Conservation (phyloP, 2,888 invertebrate species). For the Trichopria drosophilae region DNA sequence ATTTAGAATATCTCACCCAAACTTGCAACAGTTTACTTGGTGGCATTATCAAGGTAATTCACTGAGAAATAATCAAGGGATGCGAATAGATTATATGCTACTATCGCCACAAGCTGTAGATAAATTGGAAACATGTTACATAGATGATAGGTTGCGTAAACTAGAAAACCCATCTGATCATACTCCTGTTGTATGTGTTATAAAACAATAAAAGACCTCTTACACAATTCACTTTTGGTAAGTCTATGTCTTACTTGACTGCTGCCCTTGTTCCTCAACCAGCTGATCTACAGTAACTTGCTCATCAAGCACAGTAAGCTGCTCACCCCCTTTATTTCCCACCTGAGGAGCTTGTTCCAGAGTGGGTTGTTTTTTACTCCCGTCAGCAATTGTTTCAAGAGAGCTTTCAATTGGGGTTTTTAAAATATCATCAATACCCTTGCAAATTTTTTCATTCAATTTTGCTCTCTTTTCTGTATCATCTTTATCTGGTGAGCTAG, state of each 20-base stretch:
- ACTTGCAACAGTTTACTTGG: constrained; percentile 25
- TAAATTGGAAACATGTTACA: constrained; percentile 21
- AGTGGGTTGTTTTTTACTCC: constrained; percentile 12
- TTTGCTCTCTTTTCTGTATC: constrained; percentile 20
- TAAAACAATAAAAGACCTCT: constrained; percentile 23
- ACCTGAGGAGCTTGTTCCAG: constrained; percentile 17
- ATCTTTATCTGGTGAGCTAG: constrained; percentile 22
- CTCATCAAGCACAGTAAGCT: constrained; percentile 13
- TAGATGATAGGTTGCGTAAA: constrained; percentile 20
- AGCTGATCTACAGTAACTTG: constrained; percentile 20
- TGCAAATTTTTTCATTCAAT: constrained; percentile 13
- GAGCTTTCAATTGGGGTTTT: constrained; percentile 11
- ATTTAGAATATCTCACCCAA: constrained; percentile 23
- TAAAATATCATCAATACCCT: constrained; percentile 20
- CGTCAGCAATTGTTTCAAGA: constrained; percentile 11
- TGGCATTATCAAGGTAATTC: constrained; percentile 23
- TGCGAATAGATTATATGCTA: constrained; percentile 26
- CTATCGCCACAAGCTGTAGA: constrained; percentile 24
- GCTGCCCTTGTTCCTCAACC: too few species aligned
- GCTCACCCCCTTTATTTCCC: constrained; percentile 7
- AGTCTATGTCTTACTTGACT: constrained; percentile 6
- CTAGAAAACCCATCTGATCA: constrained; percentile 25
- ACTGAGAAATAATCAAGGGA: constrained; percentile 23
- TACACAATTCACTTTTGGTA: constrained; percentile 22
- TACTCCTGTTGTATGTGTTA: constrained; percentile 25